Base-by-base conservation (phyloP, 2,888 invertebrate species). In the Heliothis peltigera region DNA sequence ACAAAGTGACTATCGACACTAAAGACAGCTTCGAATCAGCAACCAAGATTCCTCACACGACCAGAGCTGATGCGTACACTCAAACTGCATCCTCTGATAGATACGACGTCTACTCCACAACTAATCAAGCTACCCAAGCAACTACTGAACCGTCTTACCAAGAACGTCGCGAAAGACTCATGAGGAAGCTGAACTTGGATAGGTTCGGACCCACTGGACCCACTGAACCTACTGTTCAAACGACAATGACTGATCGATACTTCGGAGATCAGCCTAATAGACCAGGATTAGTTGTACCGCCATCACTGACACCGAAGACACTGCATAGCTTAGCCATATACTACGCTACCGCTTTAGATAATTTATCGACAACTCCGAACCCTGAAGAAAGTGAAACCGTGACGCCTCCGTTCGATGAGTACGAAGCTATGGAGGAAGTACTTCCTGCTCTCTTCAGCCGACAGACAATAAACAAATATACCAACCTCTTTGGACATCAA, bases 321-420 rank as follows among this genome's bases (percentile, higher is more conserved):
- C 91, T 97, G 12, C 97, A 97, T 78, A 97, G 97, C 0, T 87
- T 98, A 48, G 98, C 98, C 0, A 96, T 97, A 74, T 98, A 98
- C 84, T 98, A 98, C 84, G 97, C 97, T 2, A 96, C 96, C 8
- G 96, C 96, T 75, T 93, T 96, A 68, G 96, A 96, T 78, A 95
- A 95, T 74, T 89, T 96, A 35, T 94, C 95, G 1, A 92, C 95
- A 10, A 90, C 95, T 35, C 56, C 91, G 4, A 71, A 86, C 10
- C 88, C 91, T 21, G 92, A 92, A 49, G 92, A 92, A 22, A 79
- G 62, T 12, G 92, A 91, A 74, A 84, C 84, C 1, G 90, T 91
- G 1, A 92, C 92, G 32, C 80, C 87, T 25, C 65, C 84, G 19
- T 86, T 89, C 52, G 91, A 92, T 64, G 91, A 91, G 42, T 91